Base-by-base conservation (phyloP, 2,113 vertebrate species). In the Pangasianodon hypophthalmus region DNA sequence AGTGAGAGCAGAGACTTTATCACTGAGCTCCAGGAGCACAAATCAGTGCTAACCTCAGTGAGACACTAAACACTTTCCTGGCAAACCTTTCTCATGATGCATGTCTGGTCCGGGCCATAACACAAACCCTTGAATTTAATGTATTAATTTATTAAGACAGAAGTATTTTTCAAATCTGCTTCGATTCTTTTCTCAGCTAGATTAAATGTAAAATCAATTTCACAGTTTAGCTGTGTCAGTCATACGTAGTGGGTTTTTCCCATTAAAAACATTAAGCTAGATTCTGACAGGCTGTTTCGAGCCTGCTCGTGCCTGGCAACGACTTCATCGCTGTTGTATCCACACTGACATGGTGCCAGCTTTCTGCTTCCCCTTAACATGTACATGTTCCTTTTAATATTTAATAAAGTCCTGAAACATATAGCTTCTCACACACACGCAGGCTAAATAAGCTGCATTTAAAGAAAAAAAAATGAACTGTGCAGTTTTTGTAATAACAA, bases 151-250 rank as follows among this genome's bases (percentile, higher is more conserved):
- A 62, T 80, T 77, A 73, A 88, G 88, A 82, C 26, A 41, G 3
- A 87, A 87, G 81, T 21, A 73, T 46, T 69, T 9, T 62, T 6
- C 48, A 73, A n/a, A 50, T 67, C 69, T 50, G 32, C 62, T 77
- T 10, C 19, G 60, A 71, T 84, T 81, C 29, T 46, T 48, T 79
- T 10, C 21, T 79, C 44, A 48, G 9, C 32, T 26, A 67, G 46
- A 73, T 54, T 54, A 41, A 60, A 80, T 88, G 46, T 85, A 50
- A 41, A 69, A 90, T 54, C 60, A 52, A 46, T n/a, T 88, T 88
- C 52, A 85, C 90, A 91, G 86, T 91, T 85, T 85, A 90, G 69
- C 69, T 87, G 60, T 83, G 62, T 87, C 83, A 88, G 80, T 85
- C 48, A 77, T 41, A 56, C 50, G 41, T 81, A 90, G 80, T 88